Evolutionary conservation across 2,888 invertebrate genomes (phyloP), one percentile per base, ranked within the genome.

Genomic region (Apomyelois bistriatella): DNA sequence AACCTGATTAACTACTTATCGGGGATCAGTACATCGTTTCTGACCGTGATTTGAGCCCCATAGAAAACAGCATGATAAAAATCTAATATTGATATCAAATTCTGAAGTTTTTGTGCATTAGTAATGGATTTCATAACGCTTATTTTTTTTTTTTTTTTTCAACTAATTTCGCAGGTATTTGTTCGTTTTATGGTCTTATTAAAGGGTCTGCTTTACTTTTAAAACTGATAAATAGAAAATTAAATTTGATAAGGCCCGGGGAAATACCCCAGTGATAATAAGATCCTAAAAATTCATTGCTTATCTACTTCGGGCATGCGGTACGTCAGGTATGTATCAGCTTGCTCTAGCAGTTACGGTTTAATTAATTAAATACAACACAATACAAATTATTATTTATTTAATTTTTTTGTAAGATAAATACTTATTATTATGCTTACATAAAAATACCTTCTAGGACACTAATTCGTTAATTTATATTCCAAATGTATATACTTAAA

Each of bases 1-100:
- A 53, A 15, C 57, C 56, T 65, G 71, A 76, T 75, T 72, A 74
- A 46, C 53, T 48, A 55, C 59, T 70, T 76, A 77, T 77, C 73
- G 55, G 53, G 60, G 61, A 71, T 72, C 51, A 49, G 49, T 15
- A 28, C 35, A 15, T 38, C 65, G 62, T 68, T 68, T 60, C 64
- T 66, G 64, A 54, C 64, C 65, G 63, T 75, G 74, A 74, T 75
- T 76, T 74, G 42, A 48, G 46, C 12, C 38, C 12, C 28, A 43
- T 30, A 32, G 32, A 46, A 48, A 48, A 38, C 22, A 28, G 22
- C 48, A 35, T 46, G 32, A 46, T 46, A 46, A 46, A 0, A 8
- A 10, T 15, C 15, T 28, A 15, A 46, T 15, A 46, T 30, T 10
- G 17, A 8, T 17, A 22, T 22, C 28, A 28, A 42, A 42, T 3